Conservation (phyloP, 2,797 vertebrate species). For the Acrossocheilus fasciatus region DNA sequence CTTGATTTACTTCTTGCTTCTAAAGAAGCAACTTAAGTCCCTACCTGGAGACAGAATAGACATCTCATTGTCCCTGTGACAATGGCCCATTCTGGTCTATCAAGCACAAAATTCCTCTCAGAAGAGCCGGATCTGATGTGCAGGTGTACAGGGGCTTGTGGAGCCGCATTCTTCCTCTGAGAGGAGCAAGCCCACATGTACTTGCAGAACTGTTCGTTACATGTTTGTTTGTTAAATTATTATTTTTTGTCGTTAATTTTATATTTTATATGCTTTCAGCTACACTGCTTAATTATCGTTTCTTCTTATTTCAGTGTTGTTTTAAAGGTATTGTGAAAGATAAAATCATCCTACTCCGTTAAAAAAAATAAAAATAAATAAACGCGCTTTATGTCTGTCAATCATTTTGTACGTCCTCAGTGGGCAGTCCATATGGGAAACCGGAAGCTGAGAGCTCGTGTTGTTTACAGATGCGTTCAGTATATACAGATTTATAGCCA, state of each 20-base stretch:
- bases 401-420: neutral
- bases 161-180: neutral
- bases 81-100: conserved; percentile 35
- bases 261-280: neutral
- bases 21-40: conserved; percentile 35
- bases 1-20: neutral
- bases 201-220: neutral
- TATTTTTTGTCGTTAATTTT: neutral
- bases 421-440: neutral
- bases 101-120: conserved; percentile 42
- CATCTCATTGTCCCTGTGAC: conserved; percentile 49
- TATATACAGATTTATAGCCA: too few relatives aligned
- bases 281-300: neutral
- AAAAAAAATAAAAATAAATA: too few relatives aligned
- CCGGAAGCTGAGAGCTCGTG: neutral
- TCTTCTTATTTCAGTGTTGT: neutral
- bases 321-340: neutral
- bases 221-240: neutral
- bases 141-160: conserved; percentile 41
- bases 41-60: conserved; percentile 39
- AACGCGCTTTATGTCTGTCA: too few relatives aligned
- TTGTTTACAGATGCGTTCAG: too few relatives aligned
- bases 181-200: neutral
- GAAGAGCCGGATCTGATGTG: conserved; percentile 34
- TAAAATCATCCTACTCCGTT: neutral